phyloP scores from a whole-genome alignment of 2,113 vertebrate species.

The Bos taurus region ARS-UCD2.0 NC_037339.1:62414001-62414500 shows the following conservation, averaged over 20 bases:
- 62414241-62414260: not conserved
- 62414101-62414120: not conserved
- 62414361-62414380: not conserved
- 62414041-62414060: slow-evolving; percentile 22
- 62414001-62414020: not conserved
- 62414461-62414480: not conserved
- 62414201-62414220: not conserved
- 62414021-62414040: not conserved
- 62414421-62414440: not conserved
- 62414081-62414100: not conserved
- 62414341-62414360: not conserved
- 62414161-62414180: not conserved
- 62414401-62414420: not conserved
- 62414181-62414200: not conserved
- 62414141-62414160: not conserved
- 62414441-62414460: not conserved
- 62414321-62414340: not conserved
- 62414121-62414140: not conserved
- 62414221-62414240: not conserved
- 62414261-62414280: not conserved
- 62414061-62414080: not conserved
- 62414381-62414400: not conserved
- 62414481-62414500: not conserved
- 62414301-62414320: not conserved
- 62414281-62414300: not conserved